Percentiles rank a stretch among this genome's conserved stretches.
Evolutionary conservation across 2,888 invertebrate genomes (phyloP).

Genomic region (Tenthredo scrophulariae): DNA sequence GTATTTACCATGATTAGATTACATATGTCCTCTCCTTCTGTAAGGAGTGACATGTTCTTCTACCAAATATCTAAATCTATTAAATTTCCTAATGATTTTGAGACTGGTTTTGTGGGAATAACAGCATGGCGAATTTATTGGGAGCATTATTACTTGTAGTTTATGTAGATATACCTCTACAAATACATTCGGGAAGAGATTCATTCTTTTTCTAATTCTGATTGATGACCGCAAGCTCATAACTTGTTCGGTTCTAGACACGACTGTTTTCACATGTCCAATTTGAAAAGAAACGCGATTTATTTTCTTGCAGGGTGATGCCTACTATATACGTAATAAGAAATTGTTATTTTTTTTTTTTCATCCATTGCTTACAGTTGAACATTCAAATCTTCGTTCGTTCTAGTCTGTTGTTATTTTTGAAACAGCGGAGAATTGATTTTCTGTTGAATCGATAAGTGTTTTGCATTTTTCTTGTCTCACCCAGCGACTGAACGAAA

Average conservation of each 20-base stretch:
- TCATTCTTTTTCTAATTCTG: constrained; percentile 53
- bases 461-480: background rate
- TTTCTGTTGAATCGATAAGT: background rate
- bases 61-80: constrained; percentile 44
- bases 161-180: constrained; percentile 61
- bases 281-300: constrained; percentile 9
- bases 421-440: background rate
- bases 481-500: background rate
- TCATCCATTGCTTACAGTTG: background rate
- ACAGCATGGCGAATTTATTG: constrained; percentile 52
- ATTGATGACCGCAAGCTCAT: background rate
- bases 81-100: constrained; percentile 50
- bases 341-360: background rate
- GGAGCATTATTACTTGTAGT: constrained; percentile 49
- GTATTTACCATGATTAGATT: constrained; percentile 48
- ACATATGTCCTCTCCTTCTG: constrained; percentile 49
- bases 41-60: constrained; percentile 34
- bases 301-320: constrained; percentile 17
- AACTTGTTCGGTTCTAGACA: background rate
- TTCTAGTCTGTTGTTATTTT: background rate
- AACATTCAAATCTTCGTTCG: background rate
- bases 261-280: constrained; percentile 39
- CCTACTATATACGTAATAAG: background rate
- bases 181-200: constrained; percentile 62
- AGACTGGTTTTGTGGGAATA: constrained; percentile 50